These are phyloP conservation scores for Vulpes vulpes DNA, from an alignment of 2,113 vertebrate genomes.

Conservation along the genomic window DNA sequence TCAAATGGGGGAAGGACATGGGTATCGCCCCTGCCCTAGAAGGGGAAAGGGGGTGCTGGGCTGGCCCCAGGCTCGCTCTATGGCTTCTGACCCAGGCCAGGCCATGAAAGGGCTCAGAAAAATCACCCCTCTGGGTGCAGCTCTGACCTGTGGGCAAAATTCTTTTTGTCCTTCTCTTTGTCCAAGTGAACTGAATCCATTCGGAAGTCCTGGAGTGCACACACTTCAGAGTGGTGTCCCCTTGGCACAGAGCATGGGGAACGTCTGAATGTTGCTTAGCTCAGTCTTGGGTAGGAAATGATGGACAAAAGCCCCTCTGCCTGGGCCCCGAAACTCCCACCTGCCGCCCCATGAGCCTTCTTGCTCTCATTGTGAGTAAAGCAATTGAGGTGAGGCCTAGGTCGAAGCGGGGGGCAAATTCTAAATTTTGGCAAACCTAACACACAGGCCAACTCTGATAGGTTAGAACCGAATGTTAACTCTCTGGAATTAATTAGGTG, in stretches of 20 bases:
- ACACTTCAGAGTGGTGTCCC: background rate
- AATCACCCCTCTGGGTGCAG: background rate
- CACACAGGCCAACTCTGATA: background rate
- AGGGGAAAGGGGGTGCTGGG: background rate
- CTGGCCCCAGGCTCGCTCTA: background rate
- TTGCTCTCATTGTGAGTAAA: background rate
- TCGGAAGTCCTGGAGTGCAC: background rate
- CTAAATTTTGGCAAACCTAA: background rate
- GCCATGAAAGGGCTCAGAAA: background rate
- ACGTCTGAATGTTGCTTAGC: background rate
- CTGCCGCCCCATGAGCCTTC: background rate
- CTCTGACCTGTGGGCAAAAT: background rate
- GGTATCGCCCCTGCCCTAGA: background rate
- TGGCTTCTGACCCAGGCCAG: background rate
- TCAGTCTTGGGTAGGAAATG: slow-evolving; percentile 4
- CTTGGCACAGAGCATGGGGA: background rate
- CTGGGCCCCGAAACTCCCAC: background rate
- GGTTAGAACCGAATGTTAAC: background rate
- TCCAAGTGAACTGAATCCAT: background rate
- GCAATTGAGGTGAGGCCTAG: background rate
- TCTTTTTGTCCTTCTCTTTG: background rate
- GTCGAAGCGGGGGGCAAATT: background rate
- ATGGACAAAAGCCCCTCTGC: background rate
- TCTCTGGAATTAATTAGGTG: background rate
- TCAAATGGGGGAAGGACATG: background rate